These are phyloP conservation scores for Patella caerulea DNA, from an alignment of 2,888 invertebrate species.

Conservation along the genomic window DNA sequence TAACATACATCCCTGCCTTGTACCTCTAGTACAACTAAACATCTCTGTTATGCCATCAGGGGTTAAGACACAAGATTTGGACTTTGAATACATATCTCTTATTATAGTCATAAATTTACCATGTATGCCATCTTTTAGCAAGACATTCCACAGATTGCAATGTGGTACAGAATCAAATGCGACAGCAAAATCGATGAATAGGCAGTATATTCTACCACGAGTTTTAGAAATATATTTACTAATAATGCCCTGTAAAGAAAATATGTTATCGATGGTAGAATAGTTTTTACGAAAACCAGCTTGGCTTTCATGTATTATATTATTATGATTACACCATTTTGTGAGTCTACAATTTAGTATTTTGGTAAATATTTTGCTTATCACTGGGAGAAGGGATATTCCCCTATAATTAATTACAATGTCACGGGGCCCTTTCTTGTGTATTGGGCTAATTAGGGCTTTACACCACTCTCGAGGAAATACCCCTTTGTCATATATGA, in stretches of 20 bases:
- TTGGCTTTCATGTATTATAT: not conserved
- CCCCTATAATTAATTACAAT: not conserved
- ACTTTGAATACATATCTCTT: constrained; percentile 13
- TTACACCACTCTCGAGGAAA: not conserved
- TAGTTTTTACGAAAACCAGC: constrained; percentile 10
- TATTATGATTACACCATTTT: not conserved
- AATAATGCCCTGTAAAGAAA: not conserved
- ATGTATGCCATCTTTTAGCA: not conserved
- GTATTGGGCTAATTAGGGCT: not conserved
- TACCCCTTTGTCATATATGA: too few relatives aligned
- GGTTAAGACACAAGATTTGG: constrained; percentile 13
- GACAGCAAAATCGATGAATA: not conserved
- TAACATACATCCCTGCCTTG: constrained; percentile 15
- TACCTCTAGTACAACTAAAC: constrained; percentile 1
- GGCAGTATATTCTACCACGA: not conserved
- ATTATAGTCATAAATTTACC: not conserved
- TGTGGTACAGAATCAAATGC: not conserved
- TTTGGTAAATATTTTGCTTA: not conserved
- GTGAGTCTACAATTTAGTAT: not conserved
- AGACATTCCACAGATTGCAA: not conserved
- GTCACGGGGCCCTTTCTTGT: not conserved
- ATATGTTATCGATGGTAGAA: constrained; percentile 7
- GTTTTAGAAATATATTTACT: not conserved
- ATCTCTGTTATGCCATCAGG: not conserved
- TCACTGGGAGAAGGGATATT: not conserved